These are phyloP conservation scores for Arrhamphus sclerolepis DNA, from an alignment of 2,797 vertebrate species.

Conservation along the genomic window DNA sequence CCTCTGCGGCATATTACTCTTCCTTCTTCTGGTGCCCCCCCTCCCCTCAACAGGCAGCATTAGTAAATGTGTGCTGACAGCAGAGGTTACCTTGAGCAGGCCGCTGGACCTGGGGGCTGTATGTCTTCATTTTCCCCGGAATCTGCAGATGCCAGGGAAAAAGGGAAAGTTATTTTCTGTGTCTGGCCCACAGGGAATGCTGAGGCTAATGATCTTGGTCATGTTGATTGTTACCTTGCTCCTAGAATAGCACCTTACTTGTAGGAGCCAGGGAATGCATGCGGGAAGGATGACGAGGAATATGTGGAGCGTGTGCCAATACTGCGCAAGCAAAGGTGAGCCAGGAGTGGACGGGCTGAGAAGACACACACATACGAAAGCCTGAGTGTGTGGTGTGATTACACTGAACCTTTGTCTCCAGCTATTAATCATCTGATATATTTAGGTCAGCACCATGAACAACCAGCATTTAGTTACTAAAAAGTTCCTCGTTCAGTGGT, in stretches of 20 bases:
- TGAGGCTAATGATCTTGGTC: conserved; percentile 83
- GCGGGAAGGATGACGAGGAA: conserved; percentile 38
- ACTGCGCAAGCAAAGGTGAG: conserved; percentile 16
- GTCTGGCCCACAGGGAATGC: conserved; percentile 76
- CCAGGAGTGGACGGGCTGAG: conserved; percentile 23
- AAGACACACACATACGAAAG: conserved; percentile 31
- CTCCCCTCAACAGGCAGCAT: conserved; percentile 67
- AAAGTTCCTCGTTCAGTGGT: not conserved
- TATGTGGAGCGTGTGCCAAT: conserved; percentile 21
- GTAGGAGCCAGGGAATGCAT: conserved; percentile 50
- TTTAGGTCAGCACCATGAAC: conserved; percentile 53
- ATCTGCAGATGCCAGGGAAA: conserved; percentile 84
- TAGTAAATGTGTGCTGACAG: conserved; percentile 84
- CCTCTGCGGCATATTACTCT: conserved; percentile 76
- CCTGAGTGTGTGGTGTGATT: conserved; percentile 58
- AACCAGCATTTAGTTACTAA: conserved; percentile 11
- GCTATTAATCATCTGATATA: conserved; percentile 67
- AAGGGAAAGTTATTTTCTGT: conserved; percentile 85
- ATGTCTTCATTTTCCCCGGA: conserved; percentile 87
- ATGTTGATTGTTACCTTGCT: conserved; percentile 81
- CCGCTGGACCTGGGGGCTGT: conserved; percentile 80
- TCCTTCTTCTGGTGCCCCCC: conserved; percentile 49
- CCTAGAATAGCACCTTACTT: conserved; percentile 76
- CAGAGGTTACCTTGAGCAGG: conserved; percentile 87
- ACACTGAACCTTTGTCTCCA: conserved; percentile 46